Evolutionary conservation across 2,113 vertebrate species (phyloP).

Genomic region (Castor canadensis): DNA sequence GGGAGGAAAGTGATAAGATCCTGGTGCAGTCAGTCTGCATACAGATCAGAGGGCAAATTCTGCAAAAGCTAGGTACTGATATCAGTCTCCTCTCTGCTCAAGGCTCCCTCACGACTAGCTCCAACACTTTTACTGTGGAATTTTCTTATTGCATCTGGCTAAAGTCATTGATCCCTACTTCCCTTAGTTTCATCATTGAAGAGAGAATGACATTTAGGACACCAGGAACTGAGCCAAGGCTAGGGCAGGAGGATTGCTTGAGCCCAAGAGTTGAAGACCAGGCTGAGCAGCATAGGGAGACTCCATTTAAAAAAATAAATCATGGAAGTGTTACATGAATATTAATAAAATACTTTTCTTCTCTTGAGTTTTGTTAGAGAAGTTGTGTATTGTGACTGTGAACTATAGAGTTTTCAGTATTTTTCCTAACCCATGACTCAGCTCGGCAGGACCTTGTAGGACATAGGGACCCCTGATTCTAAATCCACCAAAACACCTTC

Average conservation of each 20-base stretch:
- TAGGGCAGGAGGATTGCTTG: not conserved
- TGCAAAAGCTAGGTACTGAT: constrained; percentile 93
- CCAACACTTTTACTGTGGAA: not conserved
- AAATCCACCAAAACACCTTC: not conserved
- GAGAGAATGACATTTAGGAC: not conserved
- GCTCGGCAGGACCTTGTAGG: not conserved
- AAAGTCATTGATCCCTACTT: not conserved
- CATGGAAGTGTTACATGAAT: not conserved
- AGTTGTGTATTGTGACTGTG: not conserved
- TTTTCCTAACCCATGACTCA: not conserved
- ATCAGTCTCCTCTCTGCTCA: rapidly evolving
- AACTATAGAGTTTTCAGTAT: not conserved
- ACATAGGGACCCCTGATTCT: not conserved
- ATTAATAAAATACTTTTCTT: not conserved
- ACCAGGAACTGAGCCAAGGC: not conserved
- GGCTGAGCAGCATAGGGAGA: not conserved
- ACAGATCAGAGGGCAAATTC: constrained; percentile 94
- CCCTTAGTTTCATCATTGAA: not conserved
- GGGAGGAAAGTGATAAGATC: constrained; percentile 86
- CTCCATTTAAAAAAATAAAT: not conserved
- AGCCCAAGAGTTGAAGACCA: not conserved
- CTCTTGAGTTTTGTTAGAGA: constrained; percentile 4
- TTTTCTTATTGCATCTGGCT: not conserved
- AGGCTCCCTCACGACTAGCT: not conserved
- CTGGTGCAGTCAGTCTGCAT: constrained; percentile 96